Percentiles rank a stretch among this genome's conserved stretches.
phyloP scores from a whole-genome alignment of 1,140 invertebrate genomes.

The Trialeurodes vaporariorum region DNA sequence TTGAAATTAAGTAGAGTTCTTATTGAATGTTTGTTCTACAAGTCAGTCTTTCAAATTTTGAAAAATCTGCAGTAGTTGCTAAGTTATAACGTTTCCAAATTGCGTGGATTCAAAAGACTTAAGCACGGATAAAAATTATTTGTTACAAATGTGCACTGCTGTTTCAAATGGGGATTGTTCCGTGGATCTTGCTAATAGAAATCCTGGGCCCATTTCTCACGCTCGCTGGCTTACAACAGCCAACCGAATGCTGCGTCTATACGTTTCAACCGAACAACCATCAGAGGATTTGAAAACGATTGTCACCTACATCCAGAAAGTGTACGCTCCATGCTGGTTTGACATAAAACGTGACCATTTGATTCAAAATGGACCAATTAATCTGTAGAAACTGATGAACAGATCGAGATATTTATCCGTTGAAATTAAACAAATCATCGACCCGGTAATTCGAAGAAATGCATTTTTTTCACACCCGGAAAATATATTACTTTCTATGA shows the following conservation, averaged over 20 bases:
- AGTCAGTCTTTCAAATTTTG: no score
- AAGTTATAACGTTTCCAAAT: no score
- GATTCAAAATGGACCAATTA: constrained; percentile 4
- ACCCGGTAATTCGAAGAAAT: constrained; percentile 24
- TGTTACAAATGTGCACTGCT: constrained; percentile 24
- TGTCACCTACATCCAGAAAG: constrained; percentile 19
- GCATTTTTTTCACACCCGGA: constrained; percentile 27
- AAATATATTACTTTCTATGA: constrained; percentile 30
- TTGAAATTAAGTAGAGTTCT: no score
- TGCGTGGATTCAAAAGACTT: no score
- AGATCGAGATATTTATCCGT: constrained; percentile 1
- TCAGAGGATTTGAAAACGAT: constrained; percentile 16
- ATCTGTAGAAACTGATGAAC: not conserved
- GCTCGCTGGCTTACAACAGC: constrained; percentile 24
- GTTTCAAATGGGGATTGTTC: constrained; percentile 18
- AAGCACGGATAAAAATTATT: constrained; percentile 28
- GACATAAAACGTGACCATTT: constrained; percentile 18
- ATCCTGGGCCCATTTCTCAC: constrained; percentile 22
- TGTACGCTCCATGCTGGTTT: constrained; percentile 24
- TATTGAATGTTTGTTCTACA: no score
- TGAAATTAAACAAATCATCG: constrained; percentile 14
- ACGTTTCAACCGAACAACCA: constrained; percentile 16
- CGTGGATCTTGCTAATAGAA: constrained; percentile 17
- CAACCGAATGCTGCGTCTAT: constrained; percentile 22
- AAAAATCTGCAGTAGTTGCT: no score